These are phyloP conservation scores for Telmatochromis brachygnathus DNA, from an alignment of 2,113 vertebrate species.

Conservation along the genomic window DNA sequence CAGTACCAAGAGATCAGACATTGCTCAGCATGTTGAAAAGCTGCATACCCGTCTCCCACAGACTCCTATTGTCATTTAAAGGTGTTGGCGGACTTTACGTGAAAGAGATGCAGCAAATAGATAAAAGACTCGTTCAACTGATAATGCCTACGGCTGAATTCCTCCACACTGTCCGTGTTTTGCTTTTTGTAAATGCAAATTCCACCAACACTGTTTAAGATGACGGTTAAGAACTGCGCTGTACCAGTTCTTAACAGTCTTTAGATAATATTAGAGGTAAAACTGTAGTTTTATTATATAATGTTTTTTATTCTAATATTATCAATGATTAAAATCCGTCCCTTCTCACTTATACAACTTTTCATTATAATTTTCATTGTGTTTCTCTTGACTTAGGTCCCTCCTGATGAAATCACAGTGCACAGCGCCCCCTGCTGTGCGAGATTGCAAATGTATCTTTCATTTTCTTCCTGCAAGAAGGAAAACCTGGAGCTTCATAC, in stretches of 20 bases:
- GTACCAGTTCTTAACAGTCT: neutral
- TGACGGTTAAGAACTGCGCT: neutral
- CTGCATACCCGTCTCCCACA: conserved; percentile 3
- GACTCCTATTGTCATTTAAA: conserved; percentile 52
- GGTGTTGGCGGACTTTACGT: conserved; percentile 22
- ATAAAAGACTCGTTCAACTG: conserved; percentile 28
- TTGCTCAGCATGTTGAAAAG: conserved; percentile 27
- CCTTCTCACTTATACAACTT: neutral
- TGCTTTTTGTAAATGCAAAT: conserved; percentile 11
- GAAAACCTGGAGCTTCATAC: neutral
- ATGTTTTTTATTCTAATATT: neutral
- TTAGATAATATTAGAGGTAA: neutral
- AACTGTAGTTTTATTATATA: neutral
- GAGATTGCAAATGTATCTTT: rapidly evolving
- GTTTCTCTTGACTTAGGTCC: neutral
- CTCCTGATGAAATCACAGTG: neutral
- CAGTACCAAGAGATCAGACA: conserved; percentile 36
- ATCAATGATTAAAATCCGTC: neutral
- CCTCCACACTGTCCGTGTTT: neutral
- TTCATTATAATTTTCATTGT: neutral
- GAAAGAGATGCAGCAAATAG: conserved; percentile 58
- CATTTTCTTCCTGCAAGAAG: neutral
- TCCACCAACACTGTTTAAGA: neutral
- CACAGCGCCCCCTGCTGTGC: conserved; percentile 25
- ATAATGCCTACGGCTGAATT: conserved; percentile 47